Evolutionary conservation across 2,113 vertebrate species (phyloP).

Genomic region (Otolemur garnettii): DNA sequence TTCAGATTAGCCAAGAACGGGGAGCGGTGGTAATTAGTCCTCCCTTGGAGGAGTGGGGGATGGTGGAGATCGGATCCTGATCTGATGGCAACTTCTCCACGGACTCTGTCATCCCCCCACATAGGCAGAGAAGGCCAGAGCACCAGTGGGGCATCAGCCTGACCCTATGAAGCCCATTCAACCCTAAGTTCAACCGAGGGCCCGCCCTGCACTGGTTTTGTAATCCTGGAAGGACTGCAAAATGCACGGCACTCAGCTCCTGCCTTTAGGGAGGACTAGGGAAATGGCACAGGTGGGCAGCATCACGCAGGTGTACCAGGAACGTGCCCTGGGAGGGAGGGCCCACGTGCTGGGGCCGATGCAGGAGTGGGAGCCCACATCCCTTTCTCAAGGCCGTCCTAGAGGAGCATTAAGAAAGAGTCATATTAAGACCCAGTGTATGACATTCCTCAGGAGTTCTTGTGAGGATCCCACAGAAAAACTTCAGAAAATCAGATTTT

Average conservation of each 20-base stretch:
- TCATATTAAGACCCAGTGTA: not conserved
- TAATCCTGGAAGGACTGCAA: not conserved
- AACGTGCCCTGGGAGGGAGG: too few species aligned
- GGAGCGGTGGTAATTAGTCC: not conserved
- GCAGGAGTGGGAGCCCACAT: too few species aligned
- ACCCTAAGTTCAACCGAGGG: not conserved
- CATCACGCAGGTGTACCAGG: fast-evolving
- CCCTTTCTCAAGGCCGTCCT: not conserved
- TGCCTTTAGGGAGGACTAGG: too few species aligned
- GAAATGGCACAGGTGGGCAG: too few species aligned
- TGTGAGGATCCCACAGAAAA: not conserved
- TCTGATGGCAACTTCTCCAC: not conserved
- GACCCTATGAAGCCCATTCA: fast-evolving
- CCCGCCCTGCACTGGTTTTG: fast-evolving
- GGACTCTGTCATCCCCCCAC: not conserved
- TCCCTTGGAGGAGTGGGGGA: not conserved
- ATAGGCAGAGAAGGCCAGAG: not conserved
- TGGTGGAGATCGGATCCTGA: not conserved
- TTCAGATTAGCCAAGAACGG: not conserved
- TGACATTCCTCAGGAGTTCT: too few species aligned
- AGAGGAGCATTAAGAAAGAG: fast-evolving
- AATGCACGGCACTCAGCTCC: not conserved
- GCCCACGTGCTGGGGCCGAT: fast-evolving
- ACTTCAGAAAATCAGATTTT: not conserved
- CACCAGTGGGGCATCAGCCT: fast-evolving